Evolutionary conservation across 2,113 vertebrate genomes (phyloP).

Genomic region (Otus sunia): DNA sequence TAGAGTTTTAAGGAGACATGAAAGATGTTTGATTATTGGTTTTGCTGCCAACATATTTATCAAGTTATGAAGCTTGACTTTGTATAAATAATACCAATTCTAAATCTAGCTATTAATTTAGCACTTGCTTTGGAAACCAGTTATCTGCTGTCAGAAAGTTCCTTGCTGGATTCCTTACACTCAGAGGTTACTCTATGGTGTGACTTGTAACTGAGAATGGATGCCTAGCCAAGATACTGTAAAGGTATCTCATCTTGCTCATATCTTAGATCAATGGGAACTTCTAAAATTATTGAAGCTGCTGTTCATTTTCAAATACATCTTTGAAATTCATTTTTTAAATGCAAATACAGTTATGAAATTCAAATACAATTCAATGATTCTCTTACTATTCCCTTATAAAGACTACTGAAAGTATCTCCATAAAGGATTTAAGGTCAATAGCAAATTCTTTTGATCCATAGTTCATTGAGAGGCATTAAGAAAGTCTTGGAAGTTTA

Average conservation of each 20-base stretch:
- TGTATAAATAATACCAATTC: constrained; percentile 5
- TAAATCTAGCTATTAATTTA: constrained; percentile 35
- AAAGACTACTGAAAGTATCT: background rate
- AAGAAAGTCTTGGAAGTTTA: background rate
- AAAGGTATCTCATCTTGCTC: background rate
- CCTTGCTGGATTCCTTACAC: background rate
- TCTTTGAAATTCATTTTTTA: background rate
- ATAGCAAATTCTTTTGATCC: background rate
- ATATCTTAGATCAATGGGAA: background rate
- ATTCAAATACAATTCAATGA: background rate
- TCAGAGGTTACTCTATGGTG: background rate
- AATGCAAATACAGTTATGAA: background rate
- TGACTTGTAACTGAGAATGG: background rate
- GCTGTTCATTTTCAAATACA: background rate
- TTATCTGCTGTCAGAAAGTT: background rate
- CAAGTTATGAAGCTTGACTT: background rate
- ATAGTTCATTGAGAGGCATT: background rate
- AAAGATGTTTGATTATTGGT: background rate
- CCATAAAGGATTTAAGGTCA: background rate
- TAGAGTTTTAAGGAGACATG: background rate
- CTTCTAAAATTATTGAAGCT: background rate
- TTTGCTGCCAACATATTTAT: background rate
- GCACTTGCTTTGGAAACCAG: background rate
- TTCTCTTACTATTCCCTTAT: background rate
- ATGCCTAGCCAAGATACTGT: background rate